phyloP scores from a whole-genome alignment of 2,797 vertebrate species.

The Poecilia wingei region DNA sequence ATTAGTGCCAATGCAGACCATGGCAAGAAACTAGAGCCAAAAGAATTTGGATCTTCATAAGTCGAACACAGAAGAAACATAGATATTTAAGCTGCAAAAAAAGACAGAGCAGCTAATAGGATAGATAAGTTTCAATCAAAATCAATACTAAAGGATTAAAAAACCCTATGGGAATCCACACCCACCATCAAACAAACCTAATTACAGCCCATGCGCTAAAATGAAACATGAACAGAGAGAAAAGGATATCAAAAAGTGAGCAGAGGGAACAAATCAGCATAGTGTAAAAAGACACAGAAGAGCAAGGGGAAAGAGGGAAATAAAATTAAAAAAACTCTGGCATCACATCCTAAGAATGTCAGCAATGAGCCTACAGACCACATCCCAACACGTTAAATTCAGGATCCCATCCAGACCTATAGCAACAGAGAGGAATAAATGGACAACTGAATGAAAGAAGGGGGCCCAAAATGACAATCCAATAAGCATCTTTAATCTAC shows the following conservation, averaged over 20 bases:
- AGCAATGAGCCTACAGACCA: slow-evolving; percentile 80
- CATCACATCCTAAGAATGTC: slow-evolving; percentile 80
- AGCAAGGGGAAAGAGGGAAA: slow-evolving; percentile 48
- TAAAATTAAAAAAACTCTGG: slow-evolving; percentile 61
- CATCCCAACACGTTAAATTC: slow-evolving; percentile 74
- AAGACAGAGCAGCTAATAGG: slow-evolving; percentile 51
- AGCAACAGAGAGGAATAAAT: slow-evolving; percentile 66
- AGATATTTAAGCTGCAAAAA: slow-evolving; percentile 48
- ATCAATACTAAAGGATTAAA: slow-evolving; percentile 59
- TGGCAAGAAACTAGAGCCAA: slow-evolving; percentile 48
- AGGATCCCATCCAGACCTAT: slow-evolving; percentile 77
- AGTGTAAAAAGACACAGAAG: slow-evolving; percentile 67
- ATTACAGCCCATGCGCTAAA: slow-evolving; percentile 43
- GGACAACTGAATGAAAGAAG: slow-evolving; percentile 64
- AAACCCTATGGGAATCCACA: slow-evolving; percentile 36
- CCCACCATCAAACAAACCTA: slow-evolving; percentile 54
- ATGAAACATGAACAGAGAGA: slow-evolving; percentile 44
- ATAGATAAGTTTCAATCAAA: slow-evolving; percentile 66
- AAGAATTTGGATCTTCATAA: slow-evolving; percentile 50
- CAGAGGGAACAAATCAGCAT: slow-evolving; percentile 48
- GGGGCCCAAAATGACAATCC: slow-evolving; percentile 61
- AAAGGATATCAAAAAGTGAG: slow-evolving; percentile 46
- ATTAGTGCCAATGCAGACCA: slow-evolving; percentile 38
- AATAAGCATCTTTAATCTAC: slow-evolving; percentile 66
- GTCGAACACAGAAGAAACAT: slow-evolving; percentile 43